phyloP scores from a whole-genome alignment of 2,113 vertebrate genomes.

The Cranoglanis bouderius region DNA sequence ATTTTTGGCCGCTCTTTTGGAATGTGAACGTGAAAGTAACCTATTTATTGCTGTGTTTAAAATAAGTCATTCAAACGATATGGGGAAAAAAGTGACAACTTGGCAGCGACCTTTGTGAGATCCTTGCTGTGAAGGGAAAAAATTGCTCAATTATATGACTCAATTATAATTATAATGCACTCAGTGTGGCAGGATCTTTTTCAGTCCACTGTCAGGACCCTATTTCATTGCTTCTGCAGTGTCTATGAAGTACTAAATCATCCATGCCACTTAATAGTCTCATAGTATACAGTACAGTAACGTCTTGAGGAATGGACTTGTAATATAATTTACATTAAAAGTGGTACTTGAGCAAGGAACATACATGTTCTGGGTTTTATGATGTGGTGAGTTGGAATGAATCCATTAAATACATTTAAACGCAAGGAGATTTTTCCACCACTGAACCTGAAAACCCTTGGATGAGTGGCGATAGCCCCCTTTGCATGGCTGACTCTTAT shows the following conservation, averaged over 20 bases:
- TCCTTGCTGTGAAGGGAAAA: neutral
- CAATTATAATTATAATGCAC: slow-evolving; percentile 38
- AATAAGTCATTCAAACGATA: slow-evolving; percentile 32
- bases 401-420: neutral
- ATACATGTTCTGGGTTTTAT: neutral
- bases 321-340: neutral
- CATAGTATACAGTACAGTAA: neutral
- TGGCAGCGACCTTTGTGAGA: slow-evolving; percentile 22
- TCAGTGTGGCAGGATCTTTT: slow-evolving; percentile 21
- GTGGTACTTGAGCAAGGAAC: neutral
- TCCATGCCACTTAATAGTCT: neutral
- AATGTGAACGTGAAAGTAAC: slow-evolving; percentile 24
- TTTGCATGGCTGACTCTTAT: neutral
- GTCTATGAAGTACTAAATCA: slow-evolving; percentile 13
- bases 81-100: slow-evolving; percentile 21
- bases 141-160: slow-evolving; percentile 27
- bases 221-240: slow-evolving; percentile 19
- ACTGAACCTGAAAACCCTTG: neutral
- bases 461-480: neutral
- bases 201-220: slow-evolving; percentile 22
- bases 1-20: slow-evolving; percentile 28
- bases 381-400: neutral
- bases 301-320: neutral
- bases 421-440: neutral
- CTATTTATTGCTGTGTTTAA: slow-evolving; percentile 17